Percentiles rank a stretch among this genome's conserved stretches.
Conservation (phyloP, 2,113 vertebrate genomes). For the Pyxicephalus adspersus region DNA sequence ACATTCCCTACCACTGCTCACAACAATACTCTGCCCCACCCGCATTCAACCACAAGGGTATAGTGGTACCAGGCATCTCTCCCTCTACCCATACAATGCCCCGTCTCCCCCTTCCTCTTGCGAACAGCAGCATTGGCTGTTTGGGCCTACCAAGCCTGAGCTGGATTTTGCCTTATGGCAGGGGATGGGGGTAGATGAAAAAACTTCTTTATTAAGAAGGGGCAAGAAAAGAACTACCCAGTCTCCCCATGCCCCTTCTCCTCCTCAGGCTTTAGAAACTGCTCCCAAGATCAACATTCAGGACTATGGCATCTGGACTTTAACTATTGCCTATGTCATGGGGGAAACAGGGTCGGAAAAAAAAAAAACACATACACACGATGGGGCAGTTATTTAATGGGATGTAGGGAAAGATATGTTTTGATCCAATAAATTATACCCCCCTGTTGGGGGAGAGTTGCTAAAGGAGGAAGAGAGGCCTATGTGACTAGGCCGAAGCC, state of each 20-base stretch:
- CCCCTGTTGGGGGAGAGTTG: conserved; percentile 18
- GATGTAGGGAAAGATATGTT: conserved; percentile 21
- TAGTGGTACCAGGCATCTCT: conserved; percentile 70
- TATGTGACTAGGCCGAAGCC: conserved; percentile 48
- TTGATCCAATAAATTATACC: conserved; percentile 15
- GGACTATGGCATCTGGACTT: not conserved
- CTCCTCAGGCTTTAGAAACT: conserved; percentile 39
- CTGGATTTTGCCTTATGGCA: conserved; percentile 57
- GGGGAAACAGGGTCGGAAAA: conserved; percentile 30
- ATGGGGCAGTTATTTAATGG: conserved; percentile 34
- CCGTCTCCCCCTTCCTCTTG: conserved; percentile 59
- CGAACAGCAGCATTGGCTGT: conserved; percentile 57
- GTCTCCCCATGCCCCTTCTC: conserved; percentile 9
- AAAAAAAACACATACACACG: not conserved
- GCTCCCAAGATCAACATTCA: conserved; percentile 18
- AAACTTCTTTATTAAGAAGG: conserved; percentile 36
- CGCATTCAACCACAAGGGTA: conserved; percentile 92
- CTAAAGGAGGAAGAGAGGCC: conserved; percentile 36
- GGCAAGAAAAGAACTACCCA: not conserved
- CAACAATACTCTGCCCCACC: conserved; percentile 91
- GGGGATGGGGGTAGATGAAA: conserved; percentile 16
- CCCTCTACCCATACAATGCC: conserved; percentile 64
- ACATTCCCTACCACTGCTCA: conserved; percentile 76
- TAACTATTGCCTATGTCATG: conserved; percentile 10
- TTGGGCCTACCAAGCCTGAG: conserved; percentile 28